A percentile compares a stretch with the other conserved stretches of the same genome.
Conservation (phyloP, 2,113 vertebrate genomes). For the Glaucidium brasilianum region DNA sequence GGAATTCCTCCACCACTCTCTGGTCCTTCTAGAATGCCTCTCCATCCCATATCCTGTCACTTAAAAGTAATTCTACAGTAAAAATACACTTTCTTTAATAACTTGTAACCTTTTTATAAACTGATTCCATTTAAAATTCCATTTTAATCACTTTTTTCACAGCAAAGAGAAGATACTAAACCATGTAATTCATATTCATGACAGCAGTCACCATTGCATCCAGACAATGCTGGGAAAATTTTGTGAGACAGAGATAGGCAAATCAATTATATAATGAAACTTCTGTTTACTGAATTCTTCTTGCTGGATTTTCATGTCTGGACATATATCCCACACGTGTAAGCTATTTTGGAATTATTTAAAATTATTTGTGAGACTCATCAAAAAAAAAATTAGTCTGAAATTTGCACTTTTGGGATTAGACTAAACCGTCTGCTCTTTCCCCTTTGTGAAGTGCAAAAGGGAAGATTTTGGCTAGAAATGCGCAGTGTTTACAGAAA, state of each 20-base stretch:
- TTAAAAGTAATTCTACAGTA: slow-evolving; percentile 4
- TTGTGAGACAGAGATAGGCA: slow-evolving; percentile 38
- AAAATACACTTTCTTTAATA: slow-evolving; percentile 10
- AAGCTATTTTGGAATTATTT: not conserved
- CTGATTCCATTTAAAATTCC: not conserved
- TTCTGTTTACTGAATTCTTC: slow-evolving; percentile 12
- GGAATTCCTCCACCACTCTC: not conserved
- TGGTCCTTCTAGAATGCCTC: not conserved
- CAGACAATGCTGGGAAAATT: not conserved
- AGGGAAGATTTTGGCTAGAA: slow-evolving; percentile 5
- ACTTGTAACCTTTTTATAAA: not conserved
- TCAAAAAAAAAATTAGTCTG: not conserved
- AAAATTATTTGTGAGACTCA: not conserved
- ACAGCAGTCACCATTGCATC: slow-evolving; percentile 7
- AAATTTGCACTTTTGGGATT: not conserved
- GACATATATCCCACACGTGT: not conserved
- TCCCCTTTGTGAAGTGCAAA: not conserved
- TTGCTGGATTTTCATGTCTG: not conserved
- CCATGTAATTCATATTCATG: slow-evolving; percentile 1
- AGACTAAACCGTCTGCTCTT: not conserved
- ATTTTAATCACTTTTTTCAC: slow-evolving; percentile 41
- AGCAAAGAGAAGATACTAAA: slow-evolving; percentile 18
- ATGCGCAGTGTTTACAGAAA: not conserved
- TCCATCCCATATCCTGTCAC: not conserved
- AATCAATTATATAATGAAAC: slow-evolving; percentile 32